These are phyloP conservation scores for Danio albolineatus DNA, from an alignment of 2,797 vertebrate genomes.

Conservation along the genomic window DNA sequence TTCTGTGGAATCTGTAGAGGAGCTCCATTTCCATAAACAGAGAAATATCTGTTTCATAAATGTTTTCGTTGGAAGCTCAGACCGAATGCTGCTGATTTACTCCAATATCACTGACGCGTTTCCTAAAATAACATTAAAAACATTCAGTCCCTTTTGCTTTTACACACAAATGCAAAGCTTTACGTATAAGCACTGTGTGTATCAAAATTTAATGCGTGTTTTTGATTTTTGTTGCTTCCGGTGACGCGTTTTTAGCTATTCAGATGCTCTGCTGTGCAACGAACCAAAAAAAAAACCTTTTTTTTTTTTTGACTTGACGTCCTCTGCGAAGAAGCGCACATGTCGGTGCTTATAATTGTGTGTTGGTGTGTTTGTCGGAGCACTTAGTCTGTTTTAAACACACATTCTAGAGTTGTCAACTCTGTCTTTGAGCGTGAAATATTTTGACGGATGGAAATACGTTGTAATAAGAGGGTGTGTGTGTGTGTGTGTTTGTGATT, in stretches of 20 bases:
- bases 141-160: neutral
- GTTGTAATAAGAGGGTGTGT: neutral
- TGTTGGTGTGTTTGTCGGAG: neutral
- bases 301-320: neutral
- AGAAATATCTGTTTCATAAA: neutral
- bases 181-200: neutral
- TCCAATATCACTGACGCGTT: neutral
- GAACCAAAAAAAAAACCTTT: slow-evolving; percentile 15
- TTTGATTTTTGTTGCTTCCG: neutral
- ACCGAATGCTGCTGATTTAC: slow-evolving; percentile 11
- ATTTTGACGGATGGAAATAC: slow-evolving; percentile 20
- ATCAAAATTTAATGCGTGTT: neutral
- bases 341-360: neutral
- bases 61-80: neutral
- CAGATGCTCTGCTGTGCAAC: neutral
- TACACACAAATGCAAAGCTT: neutral
- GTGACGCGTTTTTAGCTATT: neutral
- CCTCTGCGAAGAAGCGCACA: neutral
- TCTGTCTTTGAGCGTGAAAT: slow-evolving; percentile 7
- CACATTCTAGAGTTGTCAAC: neutral
- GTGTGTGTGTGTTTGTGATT: neutral
- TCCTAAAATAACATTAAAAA: slow-evolving; percentile 2
- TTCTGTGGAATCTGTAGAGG: slow-evolving; percentile 40
- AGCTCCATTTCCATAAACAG: neutral
- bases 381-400: slow-evolving; percentile 1